Conservation (phyloP, 1,140 invertebrate genomes). For the Wasmannia auropunctata region DNA sequence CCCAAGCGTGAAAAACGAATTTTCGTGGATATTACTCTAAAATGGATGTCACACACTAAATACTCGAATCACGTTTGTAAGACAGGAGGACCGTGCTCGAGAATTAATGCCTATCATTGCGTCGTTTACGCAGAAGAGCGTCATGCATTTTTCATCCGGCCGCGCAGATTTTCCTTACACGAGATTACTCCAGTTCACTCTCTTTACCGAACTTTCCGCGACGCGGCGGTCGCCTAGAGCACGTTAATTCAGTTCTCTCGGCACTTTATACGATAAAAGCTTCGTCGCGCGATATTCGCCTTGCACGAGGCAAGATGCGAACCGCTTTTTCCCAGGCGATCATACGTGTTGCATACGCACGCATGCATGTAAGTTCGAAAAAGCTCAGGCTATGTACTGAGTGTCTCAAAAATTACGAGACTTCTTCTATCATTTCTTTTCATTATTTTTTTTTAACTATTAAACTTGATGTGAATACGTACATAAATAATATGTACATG, state of each 20-base stretch:
- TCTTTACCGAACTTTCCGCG: constrained; percentile 53
- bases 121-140: constrained; percentile 48
- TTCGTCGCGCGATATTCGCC: constrained; percentile 44
- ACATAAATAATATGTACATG: background rate
- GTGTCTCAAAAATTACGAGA: background rate
- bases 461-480: background rate
- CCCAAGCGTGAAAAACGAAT: background rate
- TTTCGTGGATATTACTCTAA: background rate
- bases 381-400: constrained; percentile 6
- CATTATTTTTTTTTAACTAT: background rate
- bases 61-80: constrained; percentile 31
- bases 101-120: constrained; percentile 59
- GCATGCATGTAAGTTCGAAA: constrained; percentile 34
- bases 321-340: constrained; percentile 22
- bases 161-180: constrained; percentile 54
- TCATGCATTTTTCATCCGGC: constrained; percentile 56
- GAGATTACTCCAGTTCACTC: constrained; percentile 56
- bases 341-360: constrained; percentile 27
- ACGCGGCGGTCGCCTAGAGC: constrained; percentile 25
- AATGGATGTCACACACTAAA: constrained; percentile 29
- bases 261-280: constrained; percentile 60
- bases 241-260: constrained; percentile 59
- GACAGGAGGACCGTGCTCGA: constrained; percentile 38
- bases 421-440: background rate
- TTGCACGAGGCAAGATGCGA: constrained; percentile 43